Percentiles rank a stretch among this genome's conserved stretches.
Evolutionary conservation across 2,797 vertebrate species (phyloP).

Genomic region (Mus spretus): DNA sequence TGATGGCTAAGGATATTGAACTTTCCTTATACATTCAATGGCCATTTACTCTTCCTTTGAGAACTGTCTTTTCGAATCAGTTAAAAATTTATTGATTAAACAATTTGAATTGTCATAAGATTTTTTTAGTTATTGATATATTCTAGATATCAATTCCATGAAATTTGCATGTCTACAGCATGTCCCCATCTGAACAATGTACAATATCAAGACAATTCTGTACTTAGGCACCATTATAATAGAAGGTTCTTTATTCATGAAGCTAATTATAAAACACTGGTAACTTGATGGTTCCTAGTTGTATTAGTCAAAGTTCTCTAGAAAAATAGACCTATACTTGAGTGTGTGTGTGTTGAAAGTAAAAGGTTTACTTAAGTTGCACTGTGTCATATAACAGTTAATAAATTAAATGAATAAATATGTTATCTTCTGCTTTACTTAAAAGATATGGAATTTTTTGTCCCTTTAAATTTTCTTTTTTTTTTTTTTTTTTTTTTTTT

Average conservation of each 20-base stretch:
- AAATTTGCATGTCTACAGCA: background rate
- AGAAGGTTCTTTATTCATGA: background rate
- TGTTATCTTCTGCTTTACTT: background rate
- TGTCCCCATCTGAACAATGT: background rate
- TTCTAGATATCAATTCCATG: background rate
- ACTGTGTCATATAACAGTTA: constrained; percentile 14
- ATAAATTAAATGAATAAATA: background rate
- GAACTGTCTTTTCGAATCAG: background rate
- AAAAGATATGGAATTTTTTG: constrained; percentile 36
- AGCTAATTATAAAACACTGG: background rate
- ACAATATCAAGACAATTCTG: background rate
- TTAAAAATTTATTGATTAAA: background rate
- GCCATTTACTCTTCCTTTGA: background rate
- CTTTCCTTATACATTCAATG: background rate
- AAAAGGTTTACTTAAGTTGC: constrained; percentile 30
- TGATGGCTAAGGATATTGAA: background rate
- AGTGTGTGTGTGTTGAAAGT: background rate
- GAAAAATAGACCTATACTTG: background rate
- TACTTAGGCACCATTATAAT: background rate
- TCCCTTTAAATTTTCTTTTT: no score
- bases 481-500: no score
- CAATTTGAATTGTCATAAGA: background rate
- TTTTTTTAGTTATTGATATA: background rate
- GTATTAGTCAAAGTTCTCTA: constrained; percentile 13
- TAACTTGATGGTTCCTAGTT: constrained; percentile 17